These are phyloP conservation scores for Aporophyla lueneburgensis DNA, from an alignment of 2,888 invertebrate genomes.

Conservation along the genomic window DNA sequence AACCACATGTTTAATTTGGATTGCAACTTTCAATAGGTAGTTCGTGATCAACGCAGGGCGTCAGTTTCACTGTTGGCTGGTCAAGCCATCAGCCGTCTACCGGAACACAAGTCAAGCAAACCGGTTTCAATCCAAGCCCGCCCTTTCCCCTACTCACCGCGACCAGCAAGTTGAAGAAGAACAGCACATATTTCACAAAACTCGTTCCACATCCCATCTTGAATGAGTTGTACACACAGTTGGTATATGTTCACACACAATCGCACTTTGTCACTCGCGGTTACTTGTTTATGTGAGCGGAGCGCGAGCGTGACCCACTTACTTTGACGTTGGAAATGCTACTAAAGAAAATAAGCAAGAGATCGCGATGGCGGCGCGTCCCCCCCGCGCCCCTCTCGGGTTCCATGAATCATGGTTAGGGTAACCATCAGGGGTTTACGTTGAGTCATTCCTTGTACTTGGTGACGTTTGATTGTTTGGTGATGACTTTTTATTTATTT, in stretches of 20 bases:
- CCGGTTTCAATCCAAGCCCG: constrained; percentile 80
- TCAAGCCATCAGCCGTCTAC: constrained; percentile 81
- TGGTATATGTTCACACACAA: constrained; percentile 81
- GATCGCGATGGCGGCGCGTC: constrained; percentile 86
- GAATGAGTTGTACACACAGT: constrained; percentile 84
- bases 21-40: constrained; percentile 42
- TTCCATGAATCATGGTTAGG: constrained; percentile 76
- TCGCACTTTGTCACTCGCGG: constrained; percentile 86
- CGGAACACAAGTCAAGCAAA: constrained; percentile 79
- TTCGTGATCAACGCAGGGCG: constrained; percentile 60
- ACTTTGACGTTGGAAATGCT: constrained; percentile 77
- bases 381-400: constrained; percentile 70
- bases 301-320: constrained; percentile 67
- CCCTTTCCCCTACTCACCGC: constrained; percentile 92
- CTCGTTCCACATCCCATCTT: constrained; percentile 94
- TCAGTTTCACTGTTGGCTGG: constrained; percentile 79
- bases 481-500: background rate
- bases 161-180: constrained; percentile 94
- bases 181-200: constrained; percentile 95
- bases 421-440: constrained; percentile 71
- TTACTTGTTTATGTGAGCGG: constrained; percentile 72
- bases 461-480: background rate
- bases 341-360: constrained; percentile 82
- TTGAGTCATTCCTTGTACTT: constrained; percentile 36
- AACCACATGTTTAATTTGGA: constrained; percentile 33